These are phyloP conservation scores for Helogale parvula DNA, from an alignment of 2,113 vertebrate genomes.

Conservation along the genomic window DNA sequence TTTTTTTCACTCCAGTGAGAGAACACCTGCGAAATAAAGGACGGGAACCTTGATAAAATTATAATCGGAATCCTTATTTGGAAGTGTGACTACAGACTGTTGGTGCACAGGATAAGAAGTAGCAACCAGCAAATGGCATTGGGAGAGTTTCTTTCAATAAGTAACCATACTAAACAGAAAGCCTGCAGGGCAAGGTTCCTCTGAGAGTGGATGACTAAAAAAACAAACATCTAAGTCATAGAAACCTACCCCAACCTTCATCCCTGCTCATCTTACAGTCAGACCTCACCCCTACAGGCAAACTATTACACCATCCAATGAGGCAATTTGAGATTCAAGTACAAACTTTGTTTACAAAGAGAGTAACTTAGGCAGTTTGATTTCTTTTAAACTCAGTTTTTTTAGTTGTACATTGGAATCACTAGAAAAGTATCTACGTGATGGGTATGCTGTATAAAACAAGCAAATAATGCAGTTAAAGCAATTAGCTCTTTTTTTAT, in stretches of 20 bases:
- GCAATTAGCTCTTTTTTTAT: not conserved
- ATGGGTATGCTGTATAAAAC: not conserved
- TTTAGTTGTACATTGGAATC: not conserved
- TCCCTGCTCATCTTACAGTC: not conserved
- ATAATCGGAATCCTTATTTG: not conserved
- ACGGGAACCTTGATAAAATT: not conserved
- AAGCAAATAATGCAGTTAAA: not conserved
- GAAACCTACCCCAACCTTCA: rapidly evolving
- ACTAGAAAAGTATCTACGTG: not conserved
- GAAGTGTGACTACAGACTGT: not conserved
- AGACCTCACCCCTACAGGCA: not conserved
- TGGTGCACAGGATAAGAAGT: not conserved
- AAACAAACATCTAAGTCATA: not conserved
- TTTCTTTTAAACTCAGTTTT: not conserved
- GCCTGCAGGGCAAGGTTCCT: not conserved
- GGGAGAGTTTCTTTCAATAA: not conserved
- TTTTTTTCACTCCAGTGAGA: not conserved
- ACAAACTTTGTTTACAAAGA: not conserved
- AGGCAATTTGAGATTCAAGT: not conserved
- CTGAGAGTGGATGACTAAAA: not conserved
- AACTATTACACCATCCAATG: not conserved
- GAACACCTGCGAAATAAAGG: not conserved
- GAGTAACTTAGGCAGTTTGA: not conserved
- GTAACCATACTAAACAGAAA: not conserved
- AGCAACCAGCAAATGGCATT: not conserved